phyloP scores from a whole-genome alignment of 2,888 invertebrate genomes.

The Aspidiotus destructor region DNA sequence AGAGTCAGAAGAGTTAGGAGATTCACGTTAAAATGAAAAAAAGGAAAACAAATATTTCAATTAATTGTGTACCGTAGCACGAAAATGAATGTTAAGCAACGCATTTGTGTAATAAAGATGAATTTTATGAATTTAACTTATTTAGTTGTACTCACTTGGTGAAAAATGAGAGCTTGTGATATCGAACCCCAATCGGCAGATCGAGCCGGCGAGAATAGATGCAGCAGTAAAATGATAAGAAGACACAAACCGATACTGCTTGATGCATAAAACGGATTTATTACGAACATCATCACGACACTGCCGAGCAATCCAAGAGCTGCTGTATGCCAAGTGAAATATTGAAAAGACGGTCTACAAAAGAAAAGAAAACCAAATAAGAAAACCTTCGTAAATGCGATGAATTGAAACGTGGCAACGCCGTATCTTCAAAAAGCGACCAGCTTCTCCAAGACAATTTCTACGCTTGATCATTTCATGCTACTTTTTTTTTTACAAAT shows the following conservation, averaged over 20 bases:
- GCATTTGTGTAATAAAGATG: background rate
- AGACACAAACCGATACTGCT: conserved; percentile 78
- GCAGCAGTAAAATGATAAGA: conserved; percentile 75
- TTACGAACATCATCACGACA: conserved; percentile 85
- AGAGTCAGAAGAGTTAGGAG: too few relatives aligned
- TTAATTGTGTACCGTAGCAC: too few relatives aligned
- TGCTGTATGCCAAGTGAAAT: conserved; percentile 91
- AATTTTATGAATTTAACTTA: background rate
- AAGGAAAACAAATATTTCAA: background rate
- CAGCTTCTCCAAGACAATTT: background rate
- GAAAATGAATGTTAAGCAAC: too few relatives aligned
- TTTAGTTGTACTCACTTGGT: conserved; percentile 56
- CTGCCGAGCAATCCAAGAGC: conserved; percentile 76
- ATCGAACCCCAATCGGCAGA: conserved; percentile 91
- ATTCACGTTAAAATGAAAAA: background rate
- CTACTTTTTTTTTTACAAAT: too few relatives aligned
- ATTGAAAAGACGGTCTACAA: conserved; percentile 85
- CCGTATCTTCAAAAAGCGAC: background rate
- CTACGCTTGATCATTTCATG: too few relatives aligned
- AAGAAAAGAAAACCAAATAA: too few relatives aligned
- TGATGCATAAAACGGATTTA: conserved; percentile 81
- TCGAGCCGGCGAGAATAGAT: conserved; percentile 74
- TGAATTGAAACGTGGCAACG: background rate
- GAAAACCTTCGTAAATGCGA: conserved; percentile 30
- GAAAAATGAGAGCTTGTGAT: conserved; percentile 97